A percentile compares a stretch with the other conserved stretches of the same genome.
phyloP scores from a whole-genome alignment of 2,113 vertebrate species.

The Mesocricetus auratus region DNA sequence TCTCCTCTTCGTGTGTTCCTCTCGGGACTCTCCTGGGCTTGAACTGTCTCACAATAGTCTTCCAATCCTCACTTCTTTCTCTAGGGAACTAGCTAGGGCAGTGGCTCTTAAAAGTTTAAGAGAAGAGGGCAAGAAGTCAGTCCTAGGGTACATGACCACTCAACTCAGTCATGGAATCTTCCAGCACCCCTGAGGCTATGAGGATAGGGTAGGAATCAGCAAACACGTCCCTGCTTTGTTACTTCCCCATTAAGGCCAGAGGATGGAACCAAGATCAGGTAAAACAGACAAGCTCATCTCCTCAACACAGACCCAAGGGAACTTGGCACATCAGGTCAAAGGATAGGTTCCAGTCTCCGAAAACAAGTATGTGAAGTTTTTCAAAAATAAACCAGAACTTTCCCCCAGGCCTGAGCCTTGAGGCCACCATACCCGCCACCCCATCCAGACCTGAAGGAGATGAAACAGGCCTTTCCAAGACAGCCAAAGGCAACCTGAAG shows the following conservation, averaged over 20 bases:
- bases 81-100: not conserved
- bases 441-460: slow-evolving; percentile 79
- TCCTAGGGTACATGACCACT: not conserved
- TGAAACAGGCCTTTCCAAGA: slow-evolving; percentile 89
- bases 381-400: slow-evolving; percentile 96
- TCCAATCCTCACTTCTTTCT: not conserved
- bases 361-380: slow-evolving; percentile 98
- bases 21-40: not conserved
- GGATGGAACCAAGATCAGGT: slow-evolving; percentile 53
- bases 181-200: not conserved
- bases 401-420: slow-evolving; percentile 91
- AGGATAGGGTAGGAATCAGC: slow-evolving; percentile 54
- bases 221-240: slow-evolving; percentile 64
- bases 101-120: not conserved
- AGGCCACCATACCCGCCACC: slow-evolving; percentile 80
- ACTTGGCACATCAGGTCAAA: slow-evolving; percentile 95
- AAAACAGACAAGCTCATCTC: slow-evolving; percentile 94
- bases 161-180: not conserved
- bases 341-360: slow-evolving; percentile 97
- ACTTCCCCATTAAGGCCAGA: slow-evolving; percentile 65
- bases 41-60: not conserved
- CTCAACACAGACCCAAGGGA: slow-evolving; percentile 94
- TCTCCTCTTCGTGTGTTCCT: not conserved
- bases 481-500: slow-evolving; percentile 95
- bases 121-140: not conserved